These are phyloP conservation scores for Trissoscelio sp. DNA, from an alignment of 2,888 invertebrate genomes.

Conservation along the genomic window DNA sequence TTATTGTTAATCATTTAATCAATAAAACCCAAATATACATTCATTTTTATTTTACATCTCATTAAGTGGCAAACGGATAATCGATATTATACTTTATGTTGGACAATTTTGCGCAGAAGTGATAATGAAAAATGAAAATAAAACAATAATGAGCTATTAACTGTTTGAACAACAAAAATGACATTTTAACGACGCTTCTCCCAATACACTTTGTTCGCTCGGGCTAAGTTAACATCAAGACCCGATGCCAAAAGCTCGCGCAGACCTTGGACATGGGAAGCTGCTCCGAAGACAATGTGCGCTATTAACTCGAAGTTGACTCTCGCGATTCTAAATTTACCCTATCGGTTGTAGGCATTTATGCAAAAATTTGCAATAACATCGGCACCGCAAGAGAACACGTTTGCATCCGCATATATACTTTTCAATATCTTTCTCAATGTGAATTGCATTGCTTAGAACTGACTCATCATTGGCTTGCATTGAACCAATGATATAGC, in stretches of 20 bases:
- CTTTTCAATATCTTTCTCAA: conserved; percentile 28
- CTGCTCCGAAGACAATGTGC: conserved; percentile 47
- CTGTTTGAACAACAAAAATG: not conserved
- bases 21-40: not conserved
- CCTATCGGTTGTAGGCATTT: conserved; percentile 36
- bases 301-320: conserved; percentile 39
- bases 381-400: conserved; percentile 4
- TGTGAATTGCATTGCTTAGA: conserved; percentile 32
- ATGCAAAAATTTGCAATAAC: conserved; percentile 1
- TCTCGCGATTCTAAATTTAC: conserved; percentile 39
- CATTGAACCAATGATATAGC: conserved; percentile 24
- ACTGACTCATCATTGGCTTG: conserved; percentile 44
- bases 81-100: not conserved
- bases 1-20: conserved; percentile 13
- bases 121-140: not conserved
- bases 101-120: not conserved
- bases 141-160: not conserved
- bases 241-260: conserved; percentile 50
- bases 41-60: too few species aligned
- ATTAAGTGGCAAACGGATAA: too few species aligned
- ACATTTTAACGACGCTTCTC: conserved; percentile 14
- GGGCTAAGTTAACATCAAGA: conserved; percentile 40
- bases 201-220: conserved; percentile 20
- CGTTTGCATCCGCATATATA: conserved; percentile 27
- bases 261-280: conserved; percentile 43